These are phyloP conservation scores for Tyto alba DNA, from an alignment of 2,113 vertebrate genomes.

Conservation along the genomic window DNA sequence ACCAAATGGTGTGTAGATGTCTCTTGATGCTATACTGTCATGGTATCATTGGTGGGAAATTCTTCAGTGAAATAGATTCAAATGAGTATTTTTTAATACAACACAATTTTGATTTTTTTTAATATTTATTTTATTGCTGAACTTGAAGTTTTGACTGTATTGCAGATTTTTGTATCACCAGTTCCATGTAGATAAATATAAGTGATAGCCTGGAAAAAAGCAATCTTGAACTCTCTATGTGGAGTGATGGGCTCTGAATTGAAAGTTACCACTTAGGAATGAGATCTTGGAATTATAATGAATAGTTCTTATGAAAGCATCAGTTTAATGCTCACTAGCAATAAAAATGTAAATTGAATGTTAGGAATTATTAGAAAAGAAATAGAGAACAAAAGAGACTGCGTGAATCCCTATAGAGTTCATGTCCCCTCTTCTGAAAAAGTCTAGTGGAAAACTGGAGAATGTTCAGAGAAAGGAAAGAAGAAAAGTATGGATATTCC, in stretches of 20 bases:
- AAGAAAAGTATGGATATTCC: not conserved
- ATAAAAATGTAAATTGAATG: conserved; percentile 59
- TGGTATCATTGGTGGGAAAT: not conserved
- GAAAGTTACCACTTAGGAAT: not conserved
- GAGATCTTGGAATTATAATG: conserved; percentile 29
- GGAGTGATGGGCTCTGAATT: conserved; percentile 3
- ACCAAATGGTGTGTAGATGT: not conserved
- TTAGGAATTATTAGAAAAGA: conserved; percentile 40
- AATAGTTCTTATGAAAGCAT: conserved; percentile 25
- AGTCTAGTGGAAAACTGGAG: not conserved
- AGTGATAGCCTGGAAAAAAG: not conserved
- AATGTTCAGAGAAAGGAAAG: not conserved
- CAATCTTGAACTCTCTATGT: not conserved
- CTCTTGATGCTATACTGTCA: not conserved
- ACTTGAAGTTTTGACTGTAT: not conserved
- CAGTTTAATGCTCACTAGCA: conserved; percentile 35
- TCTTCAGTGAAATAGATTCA: not conserved
- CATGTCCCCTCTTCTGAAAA: not conserved
- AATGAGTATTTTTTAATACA: not conserved
- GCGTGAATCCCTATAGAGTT: not conserved
- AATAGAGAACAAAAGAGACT: conserved; percentile 28
- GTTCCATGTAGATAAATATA: not conserved
- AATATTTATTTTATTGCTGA: not conserved
- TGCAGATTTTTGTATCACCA: not conserved
- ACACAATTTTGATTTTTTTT: not conserved